Conservation (phyloP, 2,888 invertebrate genomes). For the Willowsia nigromaculata region DNA sequence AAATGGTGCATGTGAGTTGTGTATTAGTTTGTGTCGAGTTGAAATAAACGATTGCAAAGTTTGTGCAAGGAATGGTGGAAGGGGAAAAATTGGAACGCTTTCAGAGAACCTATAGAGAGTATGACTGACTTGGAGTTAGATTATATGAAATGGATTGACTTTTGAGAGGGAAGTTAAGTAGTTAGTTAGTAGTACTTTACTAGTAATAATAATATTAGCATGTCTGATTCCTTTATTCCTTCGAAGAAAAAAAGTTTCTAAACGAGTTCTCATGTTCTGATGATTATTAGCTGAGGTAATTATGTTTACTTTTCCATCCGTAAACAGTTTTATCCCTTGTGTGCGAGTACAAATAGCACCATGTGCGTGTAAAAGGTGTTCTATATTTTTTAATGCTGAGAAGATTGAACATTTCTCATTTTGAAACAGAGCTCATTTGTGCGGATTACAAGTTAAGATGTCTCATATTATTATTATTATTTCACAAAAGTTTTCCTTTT, state of each 20-base stretch:
- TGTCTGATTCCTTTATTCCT: neutral
- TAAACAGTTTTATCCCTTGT: neutral
- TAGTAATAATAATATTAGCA: neutral
- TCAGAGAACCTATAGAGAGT: too few relatives aligned
- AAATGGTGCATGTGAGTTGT: neutral
- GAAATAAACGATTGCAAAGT: neutral
- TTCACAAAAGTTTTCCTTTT: neutral
- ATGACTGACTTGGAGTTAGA: neutral
- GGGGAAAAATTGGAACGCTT: too few relatives aligned
- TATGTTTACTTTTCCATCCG: conserved; percentile 6
- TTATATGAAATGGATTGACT: conserved; percentile 1
- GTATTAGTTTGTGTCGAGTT: neutral
- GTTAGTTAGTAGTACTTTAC: neutral
- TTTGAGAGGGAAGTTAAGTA: conserved; percentile 30
- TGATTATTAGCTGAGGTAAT: conserved; percentile 20
- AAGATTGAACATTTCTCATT: too few relatives aligned
- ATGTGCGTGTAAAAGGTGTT: too few relatives aligned
- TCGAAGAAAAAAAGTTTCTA: neutral
- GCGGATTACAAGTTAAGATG: neutral
- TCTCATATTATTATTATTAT: neutral
- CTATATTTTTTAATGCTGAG: too few relatives aligned
- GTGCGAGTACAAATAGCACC: too few relatives aligned
- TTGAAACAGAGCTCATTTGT: neutral
- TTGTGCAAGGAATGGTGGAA: neutral
- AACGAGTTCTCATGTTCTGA: conserved; percentile 6